phyloP scores from a whole-genome alignment of 2,888 invertebrate genomes.

The Acleris sparsana region DNA sequence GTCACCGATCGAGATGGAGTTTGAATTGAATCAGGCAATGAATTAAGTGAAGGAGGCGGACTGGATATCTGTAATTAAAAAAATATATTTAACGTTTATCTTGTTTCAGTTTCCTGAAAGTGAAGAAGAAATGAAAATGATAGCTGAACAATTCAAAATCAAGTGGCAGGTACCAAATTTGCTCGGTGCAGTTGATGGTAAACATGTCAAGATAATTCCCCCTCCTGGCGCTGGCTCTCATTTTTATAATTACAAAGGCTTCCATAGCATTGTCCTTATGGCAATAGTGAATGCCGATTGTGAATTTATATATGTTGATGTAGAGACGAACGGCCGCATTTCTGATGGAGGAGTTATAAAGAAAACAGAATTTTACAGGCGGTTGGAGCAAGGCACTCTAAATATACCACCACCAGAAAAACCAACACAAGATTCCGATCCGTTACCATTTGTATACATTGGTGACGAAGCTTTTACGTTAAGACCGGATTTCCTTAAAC shows the following conservation, averaged over 20 bases:
- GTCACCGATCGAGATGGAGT: conserved; percentile 7
- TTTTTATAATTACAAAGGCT: conserved; percentile 32
- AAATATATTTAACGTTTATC: conserved; percentile 19
- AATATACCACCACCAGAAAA: conserved; percentile 26
- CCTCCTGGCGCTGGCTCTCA: conserved; percentile 31
- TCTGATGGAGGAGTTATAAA: conserved; percentile 26
- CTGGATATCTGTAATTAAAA: conserved; percentile 23
- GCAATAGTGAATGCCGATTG: conserved; percentile 33
- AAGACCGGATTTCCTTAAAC: conserved; percentile 35
- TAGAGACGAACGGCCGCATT: conserved; percentile 26
- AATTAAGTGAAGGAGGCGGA: conserved; percentile 23
- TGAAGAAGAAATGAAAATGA: conserved; percentile 26
- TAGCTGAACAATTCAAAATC: conserved; percentile 25
- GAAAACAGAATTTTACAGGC: conserved; percentile 16
- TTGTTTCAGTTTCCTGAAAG: conserved; percentile 33
- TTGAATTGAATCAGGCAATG: conserved; percentile 20
- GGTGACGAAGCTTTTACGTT: conserved; percentile 39
- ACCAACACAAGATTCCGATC: conserved; percentile 18
- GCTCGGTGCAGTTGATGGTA: conserved; percentile 7
- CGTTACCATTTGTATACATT: conserved; percentile 36
- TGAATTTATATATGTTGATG: conserved; percentile 25
- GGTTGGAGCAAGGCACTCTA: neutral
- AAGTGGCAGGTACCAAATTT: conserved; percentile 23
- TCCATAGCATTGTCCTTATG: conserved; percentile 35
- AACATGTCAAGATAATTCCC: conserved; percentile 16